A percentile compares a stretch with the other conserved stretches of the same genome.
phyloP scores from a whole-genome alignment of 2,888 invertebrate genomes.

The Mythimna lalbum region DNA sequence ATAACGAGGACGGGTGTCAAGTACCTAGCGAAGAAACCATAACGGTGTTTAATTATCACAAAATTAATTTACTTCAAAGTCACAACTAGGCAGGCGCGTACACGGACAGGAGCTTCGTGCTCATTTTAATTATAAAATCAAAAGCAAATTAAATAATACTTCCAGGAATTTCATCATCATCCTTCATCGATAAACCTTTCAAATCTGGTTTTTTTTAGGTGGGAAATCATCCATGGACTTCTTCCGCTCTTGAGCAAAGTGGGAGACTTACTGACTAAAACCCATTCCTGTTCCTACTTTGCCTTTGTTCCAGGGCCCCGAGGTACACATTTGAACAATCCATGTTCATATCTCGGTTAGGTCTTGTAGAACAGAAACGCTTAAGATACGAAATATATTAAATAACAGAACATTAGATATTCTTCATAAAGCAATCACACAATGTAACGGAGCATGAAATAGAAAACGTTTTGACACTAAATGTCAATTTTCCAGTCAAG shows the following conservation, averaged over 20 bases:
- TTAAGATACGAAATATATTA: constrained; percentile 6
- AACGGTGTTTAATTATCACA: constrained; percentile 48
- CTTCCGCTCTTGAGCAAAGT: no score
- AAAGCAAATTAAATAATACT: constrained; percentile 17
- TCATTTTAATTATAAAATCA: constrained; percentile 27
- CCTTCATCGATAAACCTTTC: no score
- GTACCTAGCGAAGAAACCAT: constrained; percentile 50
- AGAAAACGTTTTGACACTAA: constrained; percentile 69
- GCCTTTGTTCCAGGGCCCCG: no score
- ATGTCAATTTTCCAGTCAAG: constrained; percentile 76
- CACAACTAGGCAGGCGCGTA: constrained; percentile 22
- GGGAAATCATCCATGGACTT: no score
- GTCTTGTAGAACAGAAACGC: constrained; percentile 4
- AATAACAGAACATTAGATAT: constrained; percentile 30
- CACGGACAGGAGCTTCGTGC: constrained; percentile 1
- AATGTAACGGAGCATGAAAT: constrained; percentile 69
- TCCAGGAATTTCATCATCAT: constrained; percentile 11
- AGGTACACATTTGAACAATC: no score
- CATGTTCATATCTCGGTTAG: no score
- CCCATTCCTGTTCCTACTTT: no score
- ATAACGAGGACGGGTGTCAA: constrained; percentile 48
- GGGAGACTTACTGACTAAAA: no score
- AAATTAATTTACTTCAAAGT: constrained; percentile 54
- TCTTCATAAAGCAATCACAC: constrained; percentile 63
- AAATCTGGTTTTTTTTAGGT: no score